phyloP scores from a whole-genome alignment of 2,797 vertebrate species.

The Phrynocephalus guinanensis region DNA sequence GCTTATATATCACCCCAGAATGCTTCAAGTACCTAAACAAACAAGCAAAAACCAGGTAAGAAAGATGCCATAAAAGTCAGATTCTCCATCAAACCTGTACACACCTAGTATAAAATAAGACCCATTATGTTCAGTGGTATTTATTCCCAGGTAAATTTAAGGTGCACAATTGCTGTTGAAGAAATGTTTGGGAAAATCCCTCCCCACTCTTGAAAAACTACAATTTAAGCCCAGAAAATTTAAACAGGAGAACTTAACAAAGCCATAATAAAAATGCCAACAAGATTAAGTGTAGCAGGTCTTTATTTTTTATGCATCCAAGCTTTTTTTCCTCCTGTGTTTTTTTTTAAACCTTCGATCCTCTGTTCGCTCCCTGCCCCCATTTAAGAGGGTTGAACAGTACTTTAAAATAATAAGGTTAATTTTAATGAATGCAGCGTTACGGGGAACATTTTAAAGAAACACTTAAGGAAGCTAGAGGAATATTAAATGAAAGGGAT shows the following conservation, averaged over 20 bases:
- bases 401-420: conserved; percentile 39
- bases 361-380: not conserved
- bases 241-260: not conserved
- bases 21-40: too few relatives aligned
- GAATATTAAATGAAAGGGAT: conserved; percentile 33
- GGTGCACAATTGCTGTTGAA: not conserved
- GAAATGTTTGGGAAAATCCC: not conserved
- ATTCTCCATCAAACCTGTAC: too few relatives aligned
- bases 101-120: too few relatives aligned
- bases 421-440: conserved; percentile 34
- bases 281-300: not conserved
- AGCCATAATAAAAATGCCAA: not conserved
- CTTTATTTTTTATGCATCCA: not conserved
- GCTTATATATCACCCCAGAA: too few relatives aligned
- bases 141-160: not conserved
- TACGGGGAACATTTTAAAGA: conserved; percentile 17
- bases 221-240: not conserved
- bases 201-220: not conserved
- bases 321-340: not conserved
- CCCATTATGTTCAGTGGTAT: not conserved
- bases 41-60: too few relatives aligned
- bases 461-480: conserved; percentile 1
- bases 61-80: too few relatives aligned
- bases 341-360: not conserved
- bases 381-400: conserved; percentile 16